Percentiles rank a stretch among this genome's conserved stretches.
Conservation (phyloP, 2,888 invertebrate genomes). For the Oscheius sp. region DNA sequence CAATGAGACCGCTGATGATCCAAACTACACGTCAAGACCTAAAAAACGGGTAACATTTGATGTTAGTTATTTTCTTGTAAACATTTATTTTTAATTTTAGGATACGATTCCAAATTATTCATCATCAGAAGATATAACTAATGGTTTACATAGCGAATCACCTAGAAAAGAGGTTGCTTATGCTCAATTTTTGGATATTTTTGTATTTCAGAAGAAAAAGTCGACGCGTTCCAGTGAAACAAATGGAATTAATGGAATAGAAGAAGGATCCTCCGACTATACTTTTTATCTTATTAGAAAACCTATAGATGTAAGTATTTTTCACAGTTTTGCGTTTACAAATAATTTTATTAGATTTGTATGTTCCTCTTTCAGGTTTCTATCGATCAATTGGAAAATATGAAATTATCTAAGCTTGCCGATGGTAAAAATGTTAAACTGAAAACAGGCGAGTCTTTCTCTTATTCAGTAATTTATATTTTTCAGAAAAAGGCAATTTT, state of each 20-base stretch:
- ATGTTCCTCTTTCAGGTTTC: neutral
- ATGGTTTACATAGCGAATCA: neutral
- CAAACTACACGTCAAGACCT: neutral
- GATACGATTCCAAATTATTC: neutral
- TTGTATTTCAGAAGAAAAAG: neutral
- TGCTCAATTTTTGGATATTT: no score
- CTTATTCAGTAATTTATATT: neutral
- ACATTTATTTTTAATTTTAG: neutral
- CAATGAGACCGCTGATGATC: neutral
- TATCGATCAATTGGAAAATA: neutral
- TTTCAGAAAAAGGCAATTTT: neutral
- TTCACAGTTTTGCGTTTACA: neutral
- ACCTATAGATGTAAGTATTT: conserved; percentile 9
- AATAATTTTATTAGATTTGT: no score
- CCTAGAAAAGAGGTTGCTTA: neutral
- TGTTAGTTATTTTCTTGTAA: neutral
- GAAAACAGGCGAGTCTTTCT: conserved; percentile 12
- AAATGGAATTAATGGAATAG: neutral
- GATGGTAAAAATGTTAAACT: conserved; percentile 12
- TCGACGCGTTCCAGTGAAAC: neutral
- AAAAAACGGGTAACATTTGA: conserved; percentile 18
- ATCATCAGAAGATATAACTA: neutral
- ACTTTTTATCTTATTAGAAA: conserved; percentile 23
- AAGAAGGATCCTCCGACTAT: neutral
- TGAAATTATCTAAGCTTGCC: conserved; percentile 2